phyloP scores from a whole-genome alignment of 2,888 invertebrate species.

The Catocala nupta region DNA sequence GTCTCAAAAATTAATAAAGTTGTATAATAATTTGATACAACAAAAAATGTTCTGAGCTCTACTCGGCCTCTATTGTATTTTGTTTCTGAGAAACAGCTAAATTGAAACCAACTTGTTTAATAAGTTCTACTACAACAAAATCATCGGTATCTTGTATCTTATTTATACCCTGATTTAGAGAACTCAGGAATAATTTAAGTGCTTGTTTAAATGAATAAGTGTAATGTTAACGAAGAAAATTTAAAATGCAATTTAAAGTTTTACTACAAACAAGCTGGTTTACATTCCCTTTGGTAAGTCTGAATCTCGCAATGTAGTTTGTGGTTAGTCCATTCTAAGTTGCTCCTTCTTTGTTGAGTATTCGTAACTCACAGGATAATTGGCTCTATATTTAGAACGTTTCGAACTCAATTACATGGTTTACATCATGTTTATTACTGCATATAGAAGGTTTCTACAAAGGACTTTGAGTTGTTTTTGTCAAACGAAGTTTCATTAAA shows the following conservation, averaged over 20 bases:
- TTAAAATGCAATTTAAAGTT: constrained; percentile 86
- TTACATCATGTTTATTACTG: neutral
- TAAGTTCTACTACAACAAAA: constrained; percentile 1
- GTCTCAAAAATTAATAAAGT: too few species aligned
- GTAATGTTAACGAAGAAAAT: constrained; percentile 79
- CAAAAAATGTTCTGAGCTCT: too few species aligned
- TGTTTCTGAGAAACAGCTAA: too few species aligned
- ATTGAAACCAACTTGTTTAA: neutral
- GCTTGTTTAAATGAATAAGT: constrained; percentile 55
- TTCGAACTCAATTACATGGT: constrained; percentile 10
- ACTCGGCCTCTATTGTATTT: too few species aligned
- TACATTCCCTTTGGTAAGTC: constrained; percentile 80
- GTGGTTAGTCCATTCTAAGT: constrained; percentile 72
- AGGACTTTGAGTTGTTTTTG: neutral
- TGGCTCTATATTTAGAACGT: constrained; percentile 46
- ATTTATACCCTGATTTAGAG: constrained; percentile 40
- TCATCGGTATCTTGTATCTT: constrained; percentile 15
- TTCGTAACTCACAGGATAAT: constrained; percentile 67
- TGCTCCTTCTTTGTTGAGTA: constrained; percentile 67
- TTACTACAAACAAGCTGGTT: constrained; percentile 75
- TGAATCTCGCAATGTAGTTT: constrained; percentile 72
- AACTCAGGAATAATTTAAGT: constrained; percentile 56
- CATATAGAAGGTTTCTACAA: too few species aligned
- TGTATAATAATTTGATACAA: too few species aligned
- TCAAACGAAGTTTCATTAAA: too few species aligned